Evolutionary conservation across 2,113 vertebrate species (phyloP).

Genomic region (Myotis davidii): DNA sequence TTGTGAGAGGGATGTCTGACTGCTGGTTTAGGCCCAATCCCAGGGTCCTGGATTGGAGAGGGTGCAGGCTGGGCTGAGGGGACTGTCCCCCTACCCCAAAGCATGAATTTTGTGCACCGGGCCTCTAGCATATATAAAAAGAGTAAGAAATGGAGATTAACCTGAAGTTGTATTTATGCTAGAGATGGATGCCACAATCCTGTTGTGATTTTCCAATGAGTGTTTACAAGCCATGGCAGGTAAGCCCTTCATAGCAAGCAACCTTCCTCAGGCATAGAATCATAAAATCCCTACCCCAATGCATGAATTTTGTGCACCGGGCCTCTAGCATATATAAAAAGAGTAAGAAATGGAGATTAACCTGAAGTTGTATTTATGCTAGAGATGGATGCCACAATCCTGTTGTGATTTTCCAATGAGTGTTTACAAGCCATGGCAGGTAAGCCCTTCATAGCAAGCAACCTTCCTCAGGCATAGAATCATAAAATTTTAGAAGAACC

Average conservation of each 20-base stretch:
- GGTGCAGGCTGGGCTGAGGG: too few relatives aligned
- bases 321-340: background rate
- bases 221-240: background rate
- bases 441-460: background rate
- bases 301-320: too few relatives aligned
- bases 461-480: accelerated
- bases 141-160: background rate
- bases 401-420: background rate
- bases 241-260: background rate
- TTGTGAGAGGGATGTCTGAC: too few relatives aligned
- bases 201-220: background rate
- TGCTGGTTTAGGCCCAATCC: too few relatives aligned
- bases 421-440: background rate
- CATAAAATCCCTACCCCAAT: background rate
- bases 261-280: accelerated
- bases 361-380: background rate
- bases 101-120: too few relatives aligned
- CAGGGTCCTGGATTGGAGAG: too few relatives aligned
- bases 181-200: accelerated
- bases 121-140: background rate
- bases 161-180: background rate
- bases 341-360: background rate
- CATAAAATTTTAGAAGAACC: background rate
- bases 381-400: accelerated
- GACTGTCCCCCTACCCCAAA: too few relatives aligned